Conservation (phyloP, 2,888 invertebrate species). For the Netelia virgata region DNA sequence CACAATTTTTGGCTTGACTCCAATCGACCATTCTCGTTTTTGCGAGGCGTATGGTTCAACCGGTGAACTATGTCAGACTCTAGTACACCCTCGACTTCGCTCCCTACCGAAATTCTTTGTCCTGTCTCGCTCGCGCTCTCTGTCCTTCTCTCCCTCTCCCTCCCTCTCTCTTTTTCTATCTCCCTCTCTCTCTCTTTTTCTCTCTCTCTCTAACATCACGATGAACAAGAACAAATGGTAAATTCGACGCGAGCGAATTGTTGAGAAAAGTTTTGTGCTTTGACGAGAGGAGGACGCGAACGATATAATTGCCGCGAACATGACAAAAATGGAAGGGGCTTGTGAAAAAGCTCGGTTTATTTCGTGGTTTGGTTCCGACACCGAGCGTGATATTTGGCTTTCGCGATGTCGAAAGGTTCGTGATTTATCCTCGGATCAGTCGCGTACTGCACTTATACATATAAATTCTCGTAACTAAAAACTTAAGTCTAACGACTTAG, state of each 20-base stretch:
- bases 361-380: slow-evolving; percentile 23
- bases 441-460: background rate
- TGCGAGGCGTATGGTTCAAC: slow-evolving; percentile 8
- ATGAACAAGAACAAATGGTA: slow-evolving; percentile 13
- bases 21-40: slow-evolving; percentile 42
- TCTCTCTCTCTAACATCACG: slow-evolving; percentile 1
- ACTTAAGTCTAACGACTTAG: too few relatives aligned
- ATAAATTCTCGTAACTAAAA: too few relatives aligned
- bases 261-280: slow-evolving; percentile 33
- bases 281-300: slow-evolving; percentile 14
- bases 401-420: background rate
- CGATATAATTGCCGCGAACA: slow-evolving; percentile 39
- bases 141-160: too few relatives aligned
- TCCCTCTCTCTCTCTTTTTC: slow-evolving; percentile 17
- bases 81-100: slow-evolving; percentile 23
- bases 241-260: slow-evolving; percentile 24
- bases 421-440: background rate
- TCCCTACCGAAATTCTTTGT: slow-evolving; percentile 19
- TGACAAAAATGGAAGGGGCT: background rate
- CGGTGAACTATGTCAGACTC: slow-evolving; percentile 22
- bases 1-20: slow-evolving; percentile 55
- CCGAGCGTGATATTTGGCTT: background rate
- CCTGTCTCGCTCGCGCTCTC: background rate
- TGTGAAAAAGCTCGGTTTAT: slow-evolving; percentile 41
- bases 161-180: slow-evolving; percentile 12